Percentiles rank a stretch among this genome's conserved stretches.
Evolutionary conservation across 2,113 vertebrate genomes (phyloP).

Genomic region (Rhinopomastus cyanomelas): DNA sequence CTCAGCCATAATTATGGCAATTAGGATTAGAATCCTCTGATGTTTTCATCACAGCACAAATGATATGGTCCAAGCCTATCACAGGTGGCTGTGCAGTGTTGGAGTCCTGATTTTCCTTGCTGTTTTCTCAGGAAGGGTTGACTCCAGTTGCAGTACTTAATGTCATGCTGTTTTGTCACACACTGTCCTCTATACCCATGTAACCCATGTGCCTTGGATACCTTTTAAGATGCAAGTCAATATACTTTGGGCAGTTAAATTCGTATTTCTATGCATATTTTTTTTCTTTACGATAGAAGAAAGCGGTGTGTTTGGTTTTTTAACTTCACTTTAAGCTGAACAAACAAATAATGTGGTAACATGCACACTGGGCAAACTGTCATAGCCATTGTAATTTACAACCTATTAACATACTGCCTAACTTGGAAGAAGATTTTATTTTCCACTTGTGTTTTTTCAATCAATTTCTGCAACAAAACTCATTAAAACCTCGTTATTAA

Average conservation of each 20-base stretch:
- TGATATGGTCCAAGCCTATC: not conserved
- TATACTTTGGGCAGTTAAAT: not conserved
- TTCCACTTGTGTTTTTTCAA: not conserved
- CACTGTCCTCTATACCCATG: not conserved
- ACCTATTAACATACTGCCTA: no score
- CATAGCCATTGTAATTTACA: no score
- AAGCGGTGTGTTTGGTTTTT: no score
- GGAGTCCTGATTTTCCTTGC: not conserved
- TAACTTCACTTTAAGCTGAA: not conserved
- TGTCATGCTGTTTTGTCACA: rapidly evolving
- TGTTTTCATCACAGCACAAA: not conserved
- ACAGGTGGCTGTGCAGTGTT: not conserved
- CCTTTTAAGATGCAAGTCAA: not conserved
- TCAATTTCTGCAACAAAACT: not conserved
- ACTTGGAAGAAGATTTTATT: not conserved
- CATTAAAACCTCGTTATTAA: not conserved
- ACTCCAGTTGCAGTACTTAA: not conserved
- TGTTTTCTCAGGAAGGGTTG: not conserved
- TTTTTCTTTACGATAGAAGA: not conserved
- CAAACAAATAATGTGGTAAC: not conserved
- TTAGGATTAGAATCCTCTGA: not conserved
- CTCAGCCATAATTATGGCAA: not conserved
- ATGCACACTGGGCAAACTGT: not conserved
- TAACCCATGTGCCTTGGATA: not conserved
- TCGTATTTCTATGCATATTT: not conserved